These are phyloP conservation scores for Camelus bactrianus DNA, from an alignment of 2,113 vertebrate genomes.

Conservation along the genomic window DNA sequence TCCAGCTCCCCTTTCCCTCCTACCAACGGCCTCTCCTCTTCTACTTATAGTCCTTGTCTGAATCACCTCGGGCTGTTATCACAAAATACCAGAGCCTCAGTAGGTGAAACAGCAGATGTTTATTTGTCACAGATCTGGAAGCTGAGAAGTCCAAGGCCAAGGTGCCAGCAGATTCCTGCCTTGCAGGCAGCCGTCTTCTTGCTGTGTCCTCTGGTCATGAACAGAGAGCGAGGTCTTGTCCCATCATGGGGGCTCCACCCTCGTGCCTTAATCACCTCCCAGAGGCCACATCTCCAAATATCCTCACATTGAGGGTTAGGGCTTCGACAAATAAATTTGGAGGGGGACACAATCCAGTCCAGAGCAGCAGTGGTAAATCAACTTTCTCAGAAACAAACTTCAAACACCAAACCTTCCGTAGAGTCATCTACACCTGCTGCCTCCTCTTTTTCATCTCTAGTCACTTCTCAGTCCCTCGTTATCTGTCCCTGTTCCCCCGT, in stretches of 20 bases:
- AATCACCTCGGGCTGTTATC: not conserved
- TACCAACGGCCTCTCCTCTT: not conserved
- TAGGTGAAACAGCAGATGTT: not conserved
- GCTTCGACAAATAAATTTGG: not conserved
- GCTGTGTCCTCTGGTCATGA: not conserved
- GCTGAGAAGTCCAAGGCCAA: not conserved
- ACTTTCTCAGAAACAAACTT: not conserved
- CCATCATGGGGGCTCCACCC: accelerated
- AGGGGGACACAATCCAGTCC: not conserved
- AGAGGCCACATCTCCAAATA: not conserved
- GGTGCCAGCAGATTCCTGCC: not conserved
- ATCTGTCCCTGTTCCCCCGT: not conserved
- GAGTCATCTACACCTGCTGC: too few relatives aligned
- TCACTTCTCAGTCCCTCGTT: not conserved
- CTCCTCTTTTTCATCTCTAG: not conserved
- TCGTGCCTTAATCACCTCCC: not conserved
- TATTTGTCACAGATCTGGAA: not conserved
- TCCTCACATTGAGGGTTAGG: not conserved
- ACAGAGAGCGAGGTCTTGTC: not conserved
- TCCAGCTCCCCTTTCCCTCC: not conserved
- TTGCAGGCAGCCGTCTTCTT: not conserved
- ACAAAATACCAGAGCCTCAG: not conserved
- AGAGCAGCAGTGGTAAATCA: not conserved
- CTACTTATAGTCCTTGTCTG: not conserved
- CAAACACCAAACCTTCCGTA: not conserved